These are phyloP conservation scores for Cirrhinus mrigala DNA, from an alignment of 2,797 vertebrate species.

Conservation along the genomic window DNA sequence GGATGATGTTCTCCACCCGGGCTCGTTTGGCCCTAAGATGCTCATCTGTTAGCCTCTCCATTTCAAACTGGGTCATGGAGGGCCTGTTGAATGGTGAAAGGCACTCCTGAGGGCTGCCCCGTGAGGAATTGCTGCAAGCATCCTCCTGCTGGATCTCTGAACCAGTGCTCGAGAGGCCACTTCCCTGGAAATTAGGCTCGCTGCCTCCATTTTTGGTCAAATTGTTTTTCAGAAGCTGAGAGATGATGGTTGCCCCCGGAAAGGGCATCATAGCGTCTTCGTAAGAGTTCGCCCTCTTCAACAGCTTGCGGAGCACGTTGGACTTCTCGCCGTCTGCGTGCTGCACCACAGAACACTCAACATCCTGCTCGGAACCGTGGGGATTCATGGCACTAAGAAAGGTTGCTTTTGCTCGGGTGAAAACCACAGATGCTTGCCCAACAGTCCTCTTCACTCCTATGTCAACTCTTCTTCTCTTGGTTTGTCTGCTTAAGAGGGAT, in stretches of 20 bases:
- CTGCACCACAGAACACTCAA: conserved; percentile 92
- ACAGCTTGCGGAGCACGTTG: conserved; percentile 96
- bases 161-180: conserved; percentile 94
- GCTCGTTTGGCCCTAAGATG: conserved; percentile 98
- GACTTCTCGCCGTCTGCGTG: conserved; percentile 95
- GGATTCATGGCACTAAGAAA: conserved; percentile 97
- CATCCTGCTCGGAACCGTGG: conserved; percentile 92
- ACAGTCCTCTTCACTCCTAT: conserved; percentile 99
- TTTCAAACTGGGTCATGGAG: conserved; percentile 90
- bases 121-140: conserved; percentile 95
- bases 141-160: conserved; percentile 98
- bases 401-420: conserved; percentile 88
- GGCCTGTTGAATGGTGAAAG: conserved; percentile 92
- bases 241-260: conserved; percentile 98
- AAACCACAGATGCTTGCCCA: conserved; percentile 90
- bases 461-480: conserved; percentile 98
- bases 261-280: conserved; percentile 98
- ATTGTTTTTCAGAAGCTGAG: conserved; percentile 98
- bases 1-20: conserved; percentile 98
- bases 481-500: conserved; percentile 98
- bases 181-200: conserved; percentile 95
- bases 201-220: conserved; percentile 97
- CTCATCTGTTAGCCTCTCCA: conserved; percentile 95
- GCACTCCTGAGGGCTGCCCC: conserved; percentile 94
- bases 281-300: conserved; percentile 98